These are phyloP conservation scores for Manacus vitellinus DNA, from an alignment of 2,113 vertebrate species.

Conservation along the genomic window DNA sequence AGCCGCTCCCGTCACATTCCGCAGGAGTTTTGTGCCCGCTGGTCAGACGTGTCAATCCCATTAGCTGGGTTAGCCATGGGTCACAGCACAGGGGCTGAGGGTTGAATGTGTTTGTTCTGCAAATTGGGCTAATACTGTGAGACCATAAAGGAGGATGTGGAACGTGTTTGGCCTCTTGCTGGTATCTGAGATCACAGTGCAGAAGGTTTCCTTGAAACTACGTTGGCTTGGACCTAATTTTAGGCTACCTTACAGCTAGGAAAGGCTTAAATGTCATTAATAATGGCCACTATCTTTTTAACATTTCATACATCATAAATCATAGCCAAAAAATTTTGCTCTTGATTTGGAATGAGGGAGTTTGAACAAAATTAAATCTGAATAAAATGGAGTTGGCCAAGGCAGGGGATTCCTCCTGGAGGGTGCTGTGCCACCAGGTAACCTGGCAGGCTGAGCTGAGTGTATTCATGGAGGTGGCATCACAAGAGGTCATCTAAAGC, in stretches of 20 bases:
- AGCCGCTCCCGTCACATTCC: neutral
- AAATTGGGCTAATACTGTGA: neutral
- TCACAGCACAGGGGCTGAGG: neutral
- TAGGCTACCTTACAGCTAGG: neutral
- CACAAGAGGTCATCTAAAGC: fast-evolving
- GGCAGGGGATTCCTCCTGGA: neutral
- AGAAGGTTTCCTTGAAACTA: neutral
- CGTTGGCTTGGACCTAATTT: neutral
- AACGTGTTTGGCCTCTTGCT: neutral
- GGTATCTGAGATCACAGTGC: neutral
- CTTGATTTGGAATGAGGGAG: neutral
- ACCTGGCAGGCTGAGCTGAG: neutral
- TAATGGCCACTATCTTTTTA: neutral
- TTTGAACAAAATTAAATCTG: neutral
- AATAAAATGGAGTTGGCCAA: fast-evolving
- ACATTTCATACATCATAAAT: neutral
- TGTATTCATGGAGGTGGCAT: neutral
- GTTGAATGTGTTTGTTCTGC: slow-evolving; percentile 13
- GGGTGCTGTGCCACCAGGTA: neutral
- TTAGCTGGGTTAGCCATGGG: neutral
- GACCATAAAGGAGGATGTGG: neutral
- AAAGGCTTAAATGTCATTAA: neutral
- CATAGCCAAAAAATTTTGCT: neutral
- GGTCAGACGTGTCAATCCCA: neutral
- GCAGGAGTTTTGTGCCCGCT: neutral